phyloP scores from a whole-genome alignment of 2,797 vertebrate species.

The Cynodonichthys magdalenae region DNA sequence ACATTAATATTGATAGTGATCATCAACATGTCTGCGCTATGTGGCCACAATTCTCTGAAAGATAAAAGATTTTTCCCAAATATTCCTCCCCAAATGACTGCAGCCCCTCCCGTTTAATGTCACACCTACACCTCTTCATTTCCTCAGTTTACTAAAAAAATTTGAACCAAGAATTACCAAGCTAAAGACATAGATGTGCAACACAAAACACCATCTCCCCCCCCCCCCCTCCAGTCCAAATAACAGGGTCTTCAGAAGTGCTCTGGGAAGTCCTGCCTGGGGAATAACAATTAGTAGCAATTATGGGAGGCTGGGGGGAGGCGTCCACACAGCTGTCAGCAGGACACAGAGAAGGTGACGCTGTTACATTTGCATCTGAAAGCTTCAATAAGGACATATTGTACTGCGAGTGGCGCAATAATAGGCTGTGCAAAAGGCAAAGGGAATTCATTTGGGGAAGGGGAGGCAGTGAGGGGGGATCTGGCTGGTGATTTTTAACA shows the following conservation, averaged over 20 bases:
- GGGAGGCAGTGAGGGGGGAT: conserved; percentile 23
- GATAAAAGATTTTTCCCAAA: too few relatives aligned
- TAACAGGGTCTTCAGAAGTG: conserved; percentile 50
- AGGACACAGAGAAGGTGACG: conserved; percentile 61
- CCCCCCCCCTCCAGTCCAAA: conserved; percentile 31
- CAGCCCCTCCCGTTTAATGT: neutral
- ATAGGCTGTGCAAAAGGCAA: conserved; percentile 65
- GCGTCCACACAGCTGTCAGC: conserved; percentile 70
- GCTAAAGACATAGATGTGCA: conserved; percentile 22
- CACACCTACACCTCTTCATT: conserved; percentile 3
- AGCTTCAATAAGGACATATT: conserved; percentile 76
- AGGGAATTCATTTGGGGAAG: conserved; percentile 50
- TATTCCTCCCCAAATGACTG: neutral
- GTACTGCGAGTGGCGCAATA: conserved; percentile 65
- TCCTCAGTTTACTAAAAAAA: conserved; percentile 20
- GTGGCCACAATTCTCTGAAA: too few relatives aligned
- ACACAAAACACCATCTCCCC: conserved; percentile 12
- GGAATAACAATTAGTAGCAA: conserved; percentile 77
- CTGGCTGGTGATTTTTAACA: conserved; percentile 29
- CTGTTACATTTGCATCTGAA: conserved; percentile 75
- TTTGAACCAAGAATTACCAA: conserved; percentile 4
- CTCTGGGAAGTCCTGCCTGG: conserved; percentile 56
- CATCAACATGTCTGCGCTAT: too few relatives aligned
- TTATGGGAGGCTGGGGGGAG: conserved; percentile 70
- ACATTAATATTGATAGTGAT: too few relatives aligned